Conservation (phyloP, 2,888 invertebrate species). For the Venustoraphidia nigricollis region DNA sequence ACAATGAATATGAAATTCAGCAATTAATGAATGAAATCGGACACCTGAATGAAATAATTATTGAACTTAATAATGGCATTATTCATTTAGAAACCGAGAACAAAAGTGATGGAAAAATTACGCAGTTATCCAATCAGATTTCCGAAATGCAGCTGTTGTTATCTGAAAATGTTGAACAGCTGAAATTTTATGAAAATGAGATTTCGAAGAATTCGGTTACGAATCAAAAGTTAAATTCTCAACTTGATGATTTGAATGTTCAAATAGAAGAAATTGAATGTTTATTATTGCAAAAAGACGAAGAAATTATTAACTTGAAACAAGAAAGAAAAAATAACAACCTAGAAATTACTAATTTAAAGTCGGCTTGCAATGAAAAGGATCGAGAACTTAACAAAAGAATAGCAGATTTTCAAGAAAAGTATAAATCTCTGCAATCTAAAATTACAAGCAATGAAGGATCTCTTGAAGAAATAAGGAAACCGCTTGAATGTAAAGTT, state of each 20-base stretch:
- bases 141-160: constrained; percentile 36
- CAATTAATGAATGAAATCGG: constrained; percentile 16
- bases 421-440: constrained; percentile 22
- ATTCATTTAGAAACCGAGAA: constrained; percentile 35
- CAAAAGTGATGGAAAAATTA: constrained; percentile 32
- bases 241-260: constrained; percentile 37
- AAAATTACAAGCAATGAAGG: constrained; percentile 22
- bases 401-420: constrained; percentile 24
- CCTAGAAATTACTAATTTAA: constrained; percentile 24
- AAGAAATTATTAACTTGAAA: constrained; percentile 29
- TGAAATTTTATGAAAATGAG: constrained; percentile 38
- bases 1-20: constrained; percentile 17
- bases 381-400: constrained; percentile 24
- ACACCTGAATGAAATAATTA: constrained; percentile 30
- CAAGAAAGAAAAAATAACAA: constrained; percentile 25
- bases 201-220: constrained; percentile 36
- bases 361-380: constrained; percentile 28
- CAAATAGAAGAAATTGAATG: constrained; percentile 37
- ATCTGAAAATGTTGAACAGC: constrained; percentile 33
- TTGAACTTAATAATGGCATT: constrained; percentile 33
- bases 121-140: constrained; percentile 36
- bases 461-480: constrained; percentile 21
- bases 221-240: constrained; percentile 41
- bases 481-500: constrained; percentile 22
- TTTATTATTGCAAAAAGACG: constrained; percentile 29